Conservation (phyloP, 2,113 vertebrate genomes). For the Xyrauchen texanus region DNA sequence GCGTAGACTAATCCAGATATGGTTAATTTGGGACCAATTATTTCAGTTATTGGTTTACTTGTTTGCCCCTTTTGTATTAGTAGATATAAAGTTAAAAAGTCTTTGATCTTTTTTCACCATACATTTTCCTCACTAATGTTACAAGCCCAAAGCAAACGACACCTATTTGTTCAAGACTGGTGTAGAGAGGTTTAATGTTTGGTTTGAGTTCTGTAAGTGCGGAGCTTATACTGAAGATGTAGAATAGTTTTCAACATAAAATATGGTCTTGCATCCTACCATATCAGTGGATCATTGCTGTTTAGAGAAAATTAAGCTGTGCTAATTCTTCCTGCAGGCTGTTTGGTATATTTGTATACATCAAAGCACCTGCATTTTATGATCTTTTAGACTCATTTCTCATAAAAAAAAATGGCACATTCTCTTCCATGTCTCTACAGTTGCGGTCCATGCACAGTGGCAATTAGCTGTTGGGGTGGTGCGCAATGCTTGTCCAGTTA, state of each 20-base stretch:
- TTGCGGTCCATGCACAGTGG: conserved; percentile 19
- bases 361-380: conserved; percentile 11
- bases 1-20: not conserved
- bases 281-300: conserved; percentile 40
- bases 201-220: conserved; percentile 46
- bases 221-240: conserved; percentile 55
- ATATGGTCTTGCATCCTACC: conserved; percentile 45
- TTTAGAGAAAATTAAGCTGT: conserved; percentile 28
- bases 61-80: not conserved
- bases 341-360: conserved; percentile 7
- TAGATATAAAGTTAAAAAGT: not conserved
- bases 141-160: conserved; percentile 19
- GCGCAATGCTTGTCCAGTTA: conserved; percentile 10
- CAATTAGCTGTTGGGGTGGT: not conserved
- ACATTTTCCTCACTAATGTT: conserved; percentile 2
- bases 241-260: conserved; percentile 26
- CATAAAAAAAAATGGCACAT: not conserved
- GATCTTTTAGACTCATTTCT: conserved; percentile 1
- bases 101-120: conserved; percentile 18
- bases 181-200: conserved; percentile 29
- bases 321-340: conserved; percentile 48
- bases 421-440: conserved; percentile 13
- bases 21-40: conserved; percentile 39
- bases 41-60: conserved; percentile 34
- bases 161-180: conserved; percentile 40